Evolutionary conservation across 2,888 invertebrate genomes (phyloP), one percentile per base, ranked within the genome.

Genomic region (Nudaria mundana): DNA sequence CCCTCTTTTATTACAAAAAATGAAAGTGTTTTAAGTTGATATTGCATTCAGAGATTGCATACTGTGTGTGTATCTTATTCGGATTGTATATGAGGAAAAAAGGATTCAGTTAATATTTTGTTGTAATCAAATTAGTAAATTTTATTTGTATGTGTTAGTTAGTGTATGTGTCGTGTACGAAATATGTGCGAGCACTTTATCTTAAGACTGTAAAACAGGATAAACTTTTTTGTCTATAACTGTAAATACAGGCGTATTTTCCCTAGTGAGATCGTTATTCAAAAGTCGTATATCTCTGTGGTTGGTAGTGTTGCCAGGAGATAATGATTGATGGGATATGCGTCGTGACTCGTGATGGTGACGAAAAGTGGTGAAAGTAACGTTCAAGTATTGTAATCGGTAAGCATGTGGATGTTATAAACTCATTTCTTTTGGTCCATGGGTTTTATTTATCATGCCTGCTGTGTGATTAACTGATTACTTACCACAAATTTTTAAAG

Each of bases 1-100:
- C 28, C 28, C 28, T 14, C 28, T 28, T 15, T 28, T 28, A 13
- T 28, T 14, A 28, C 14, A 28, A 28, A 25, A 28, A 28, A 28
- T 28, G 28, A 28, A 28, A 28, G 28, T 28, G 28, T n/a, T 28
- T n/a, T 8, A 14, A n/a, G 14, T 13, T 28, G 8, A 28, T 28
- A 13, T 28, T 14, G 26, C 14, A 28, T n/a, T n/a, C n/a, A n/a
- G n/a, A n/a, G n/a, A n/a, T n/a, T n/a, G n/a, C n/a, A n/a, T n/a
- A n/a, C n/a, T 14, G 28, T 14, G n/a, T 28, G 13, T 28, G 14
- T 28, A 28, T 28, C 13, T 28, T 28, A 8, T 28, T 28, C 14
- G 28, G 14, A 15, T 28, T 28, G 28, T 14, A 13, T 14, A 28
- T 5, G 8, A 28, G 28, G 28, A 28, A 28, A 28, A 28, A n/a